These are phyloP conservation scores for Gadus chalcogrammus DNA, from an alignment of 2,113 vertebrate species.

Conservation along the genomic window DNA sequence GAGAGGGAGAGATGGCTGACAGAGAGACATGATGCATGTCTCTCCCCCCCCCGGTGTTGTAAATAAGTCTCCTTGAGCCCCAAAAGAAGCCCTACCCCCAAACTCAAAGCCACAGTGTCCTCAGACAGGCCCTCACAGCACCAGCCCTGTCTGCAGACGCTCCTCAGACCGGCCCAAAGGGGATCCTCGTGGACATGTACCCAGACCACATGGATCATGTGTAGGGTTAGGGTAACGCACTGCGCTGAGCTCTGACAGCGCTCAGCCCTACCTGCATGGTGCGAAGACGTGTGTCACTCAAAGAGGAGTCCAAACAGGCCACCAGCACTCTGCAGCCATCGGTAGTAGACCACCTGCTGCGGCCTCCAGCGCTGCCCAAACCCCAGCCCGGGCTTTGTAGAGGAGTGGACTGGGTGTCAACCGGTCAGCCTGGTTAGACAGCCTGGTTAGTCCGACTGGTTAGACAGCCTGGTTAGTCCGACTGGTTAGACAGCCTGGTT, in stretches of 20 bases:
- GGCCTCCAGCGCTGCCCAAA: conserved; percentile 52
- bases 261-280: conserved; percentile 71
- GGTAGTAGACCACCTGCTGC: conserved; percentile 24
- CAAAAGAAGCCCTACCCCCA: too few relatives aligned
- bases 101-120: too few relatives aligned
- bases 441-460: conserved; percentile 15
- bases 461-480: too few relatives aligned
- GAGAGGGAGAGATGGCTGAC: background rate
- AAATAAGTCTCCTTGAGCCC: too few relatives aligned
- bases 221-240: background rate
- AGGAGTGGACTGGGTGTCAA: conserved; percentile 15
- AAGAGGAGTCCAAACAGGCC: conserved; percentile 34
- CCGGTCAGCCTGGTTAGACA: background rate
- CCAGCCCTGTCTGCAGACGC: too few relatives aligned
- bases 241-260: background rate
- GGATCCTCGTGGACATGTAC: too few relatives aligned
- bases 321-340: conserved; percentile 17
- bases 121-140: too few relatives aligned
- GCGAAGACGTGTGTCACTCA: conserved; percentile 19
- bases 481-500: too few relatives aligned
- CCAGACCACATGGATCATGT: too few relatives aligned
- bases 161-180: too few relatives aligned
- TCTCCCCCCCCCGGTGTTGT: too few relatives aligned
- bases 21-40: conserved; percentile 1
- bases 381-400: conserved; percentile 26